Percentiles rank a stretch among this genome's conserved stretches.
These are phyloP conservation scores for Camarhynchus parvulus DNA, from an alignment of 2,113 vertebrate species.

Conservation along the genomic window DNA sequence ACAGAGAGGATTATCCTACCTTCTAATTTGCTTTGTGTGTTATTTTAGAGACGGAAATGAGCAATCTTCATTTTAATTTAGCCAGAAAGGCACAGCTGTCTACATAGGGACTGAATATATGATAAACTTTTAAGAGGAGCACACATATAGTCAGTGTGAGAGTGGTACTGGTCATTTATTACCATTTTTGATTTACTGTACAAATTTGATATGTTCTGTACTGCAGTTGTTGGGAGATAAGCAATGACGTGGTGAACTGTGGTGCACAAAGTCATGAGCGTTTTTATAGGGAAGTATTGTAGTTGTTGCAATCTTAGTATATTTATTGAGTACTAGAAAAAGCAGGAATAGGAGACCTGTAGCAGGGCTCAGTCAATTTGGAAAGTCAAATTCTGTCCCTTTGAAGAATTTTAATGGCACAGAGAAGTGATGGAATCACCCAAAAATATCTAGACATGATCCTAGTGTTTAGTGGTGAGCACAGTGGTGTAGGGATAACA, in stretches of 20 bases:
- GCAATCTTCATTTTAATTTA: not conserved
- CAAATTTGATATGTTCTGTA: constrained; percentile 24
- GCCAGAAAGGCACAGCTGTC: not conserved
- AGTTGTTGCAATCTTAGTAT: not conserved
- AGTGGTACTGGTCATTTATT: constrained; percentile 47
- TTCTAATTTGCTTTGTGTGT: not conserved
- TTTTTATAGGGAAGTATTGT: constrained; percentile 17
- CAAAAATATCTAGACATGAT: not conserved
- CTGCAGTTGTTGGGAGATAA: constrained; percentile 46
- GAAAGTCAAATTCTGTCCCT: not conserved
- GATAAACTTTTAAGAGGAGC: constrained; percentile 7
- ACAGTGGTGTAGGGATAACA: fast-evolving
- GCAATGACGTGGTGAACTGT: constrained; percentile 28
- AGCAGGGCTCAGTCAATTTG: not conserved
- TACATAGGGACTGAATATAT: not conserved
- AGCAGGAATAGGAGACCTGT: not conserved
- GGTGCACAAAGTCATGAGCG: constrained; percentile 11
- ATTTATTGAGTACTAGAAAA: constrained; percentile 47
- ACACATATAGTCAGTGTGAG: constrained; percentile 2
- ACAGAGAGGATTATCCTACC: not conserved
- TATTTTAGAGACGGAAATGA: constrained; percentile 42
- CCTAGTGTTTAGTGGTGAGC: not conserved
- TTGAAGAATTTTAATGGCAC: not conserved
- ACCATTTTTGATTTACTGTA: constrained; percentile 43
- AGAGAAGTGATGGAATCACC: not conserved